A percentile compares a stretch with the other conserved stretches of the same genome.
phyloP scores from a whole-genome alignment of 1,140 invertebrate species.

The Aradophagus sp. region DNA sequence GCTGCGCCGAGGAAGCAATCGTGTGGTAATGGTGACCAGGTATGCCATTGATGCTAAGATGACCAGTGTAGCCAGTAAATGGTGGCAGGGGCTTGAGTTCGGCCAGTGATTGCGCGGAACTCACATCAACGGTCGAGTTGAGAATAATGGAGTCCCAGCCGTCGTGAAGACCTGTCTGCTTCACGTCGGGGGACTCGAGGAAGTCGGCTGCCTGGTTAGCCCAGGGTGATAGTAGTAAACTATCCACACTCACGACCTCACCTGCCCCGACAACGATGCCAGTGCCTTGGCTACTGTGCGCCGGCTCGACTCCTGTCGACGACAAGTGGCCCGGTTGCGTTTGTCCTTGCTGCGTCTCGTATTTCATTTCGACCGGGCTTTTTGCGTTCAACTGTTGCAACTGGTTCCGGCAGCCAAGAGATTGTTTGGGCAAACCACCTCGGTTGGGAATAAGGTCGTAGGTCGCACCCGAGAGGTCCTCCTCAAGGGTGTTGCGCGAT shows the following conservation, averaged over 20 bases:
- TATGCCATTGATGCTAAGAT: constrained; percentile 88
- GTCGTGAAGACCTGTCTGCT: constrained; percentile 72
- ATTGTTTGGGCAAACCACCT: constrained; percentile 31
- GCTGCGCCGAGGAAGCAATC: constrained; percentile 78
- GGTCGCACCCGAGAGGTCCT: constrained; percentile 55
- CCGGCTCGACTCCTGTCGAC: constrained; percentile 67
- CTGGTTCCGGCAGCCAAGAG: constrained; percentile 20
- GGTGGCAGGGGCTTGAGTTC: constrained; percentile 91
- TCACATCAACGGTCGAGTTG: constrained; percentile 69
- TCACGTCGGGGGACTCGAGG: constrained; percentile 67
- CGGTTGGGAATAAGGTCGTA: constrained; percentile 62
- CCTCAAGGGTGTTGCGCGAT: constrained; percentile 60
- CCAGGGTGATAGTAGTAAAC: constrained; percentile 77
- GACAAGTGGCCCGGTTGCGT: constrained; percentile 62
- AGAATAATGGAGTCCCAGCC: constrained; percentile 74
- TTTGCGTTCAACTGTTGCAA: constrained; percentile 21
- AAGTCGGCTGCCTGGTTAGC: constrained; percentile 74
- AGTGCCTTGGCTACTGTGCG: constrained; percentile 68
- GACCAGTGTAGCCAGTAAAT: constrained; percentile 88
- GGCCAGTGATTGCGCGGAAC: constrained; percentile 76
- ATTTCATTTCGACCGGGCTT: constrained; percentile 70
- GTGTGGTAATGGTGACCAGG: constrained; percentile 90
- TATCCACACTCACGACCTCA: constrained; percentile 74
- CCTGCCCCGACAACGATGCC: constrained; percentile 65
- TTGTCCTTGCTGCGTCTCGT: constrained; percentile 72